These are phyloP conservation scores for Melitaea cinxia DNA, from an alignment of 1,140 invertebrate species.

Conservation along the genomic window DNA sequence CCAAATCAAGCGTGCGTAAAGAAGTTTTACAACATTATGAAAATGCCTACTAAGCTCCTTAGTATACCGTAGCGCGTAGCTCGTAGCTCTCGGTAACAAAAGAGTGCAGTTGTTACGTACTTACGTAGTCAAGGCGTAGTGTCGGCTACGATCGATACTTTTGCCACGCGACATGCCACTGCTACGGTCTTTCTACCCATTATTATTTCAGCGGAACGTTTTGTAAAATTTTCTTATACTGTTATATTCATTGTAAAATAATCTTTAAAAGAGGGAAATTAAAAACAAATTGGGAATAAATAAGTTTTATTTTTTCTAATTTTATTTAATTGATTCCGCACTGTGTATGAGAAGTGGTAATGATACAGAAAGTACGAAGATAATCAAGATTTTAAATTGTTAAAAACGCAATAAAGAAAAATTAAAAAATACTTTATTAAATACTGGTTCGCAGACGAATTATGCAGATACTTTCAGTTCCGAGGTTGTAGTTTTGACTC, in stretches of 20 bases:
- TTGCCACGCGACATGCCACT: slow-evolving; percentile 63
- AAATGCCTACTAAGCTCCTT: not conserved
- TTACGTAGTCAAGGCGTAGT: slow-evolving; percentile 64
- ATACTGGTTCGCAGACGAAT: no score
- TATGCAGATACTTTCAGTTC: no score
- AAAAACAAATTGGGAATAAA: no score
- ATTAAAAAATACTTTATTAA: no score
- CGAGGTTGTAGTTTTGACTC: no score
- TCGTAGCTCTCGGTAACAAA: slow-evolving; percentile 40
- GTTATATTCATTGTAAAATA: not conserved
- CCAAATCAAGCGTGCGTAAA: no score
- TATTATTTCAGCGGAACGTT: slow-evolving; percentile 5
- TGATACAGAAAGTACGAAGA: no score
- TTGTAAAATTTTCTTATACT: not conserved
- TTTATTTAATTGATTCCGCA: no score
- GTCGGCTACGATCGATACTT: slow-evolving; percentile 71
- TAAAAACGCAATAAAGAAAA: no score
- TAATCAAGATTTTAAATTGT: no score
- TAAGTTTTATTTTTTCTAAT: no score
- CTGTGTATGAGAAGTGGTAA: no score
- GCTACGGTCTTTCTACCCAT: slow-evolving; percentile 54
- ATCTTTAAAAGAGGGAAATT: not conserved
- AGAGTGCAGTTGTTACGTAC: slow-evolving; percentile 48
- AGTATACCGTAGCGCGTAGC: slow-evolving; percentile 7
- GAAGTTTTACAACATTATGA: slow-evolving; percentile 5